Evolutionary conservation across 2,113 vertebrate genomes (phyloP), one percentile per base, ranked within the genome.

Genomic region (Gasterosteus nipponicus): DNA sequence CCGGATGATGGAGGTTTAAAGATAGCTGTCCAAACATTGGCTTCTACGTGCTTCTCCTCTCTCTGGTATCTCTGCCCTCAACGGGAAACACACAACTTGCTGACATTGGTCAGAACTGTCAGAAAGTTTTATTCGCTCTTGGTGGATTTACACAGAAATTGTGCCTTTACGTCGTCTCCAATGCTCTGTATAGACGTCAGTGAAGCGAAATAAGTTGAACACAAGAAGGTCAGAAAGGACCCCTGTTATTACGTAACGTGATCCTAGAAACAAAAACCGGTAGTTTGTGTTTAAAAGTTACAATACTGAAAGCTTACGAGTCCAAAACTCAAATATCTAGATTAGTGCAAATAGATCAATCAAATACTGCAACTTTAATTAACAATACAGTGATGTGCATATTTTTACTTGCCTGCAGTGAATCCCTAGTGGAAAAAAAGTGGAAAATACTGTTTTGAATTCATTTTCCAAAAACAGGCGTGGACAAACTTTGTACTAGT

Each of bases 1-100:
- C 81, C 78, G 51, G 56, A 68, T n/a, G 70, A 83, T 89, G 81
- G 78, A 69, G 54, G 53, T 84, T 74, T 66, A 83, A 77, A 86
- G 73, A 80, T 63, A 8, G 66, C 53, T 58, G 59, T 86, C 71
- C 60, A 89, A 82, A 86, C 66, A 51, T 46, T 18, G 46, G 38
- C 41, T 60, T 65, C 69, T 10, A 63, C 75, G 70, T 47, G 66
- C 54, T 64, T 59, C 68, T 61, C 44, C 46, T 69, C 57, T 82
- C 33, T 5, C 35, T 31, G 53, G 38, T 33, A 57, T 74, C 65
- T 65, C 64, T 64, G 64, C 60, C 35, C 35, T 35, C 22, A 56
- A 11, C 51, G 0, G 51, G 11, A 38, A 1, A 38, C 22, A 7
- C 35, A 38, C 5, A 1, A 38, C 35, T 38, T 38, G 1, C 5